A percentile compares a stretch with the other conserved stretches of the same genome.
Evolutionary conservation across 1,140 invertebrate genomes (phyloP).

Genomic region (Brachionus koreanus): DNA sequence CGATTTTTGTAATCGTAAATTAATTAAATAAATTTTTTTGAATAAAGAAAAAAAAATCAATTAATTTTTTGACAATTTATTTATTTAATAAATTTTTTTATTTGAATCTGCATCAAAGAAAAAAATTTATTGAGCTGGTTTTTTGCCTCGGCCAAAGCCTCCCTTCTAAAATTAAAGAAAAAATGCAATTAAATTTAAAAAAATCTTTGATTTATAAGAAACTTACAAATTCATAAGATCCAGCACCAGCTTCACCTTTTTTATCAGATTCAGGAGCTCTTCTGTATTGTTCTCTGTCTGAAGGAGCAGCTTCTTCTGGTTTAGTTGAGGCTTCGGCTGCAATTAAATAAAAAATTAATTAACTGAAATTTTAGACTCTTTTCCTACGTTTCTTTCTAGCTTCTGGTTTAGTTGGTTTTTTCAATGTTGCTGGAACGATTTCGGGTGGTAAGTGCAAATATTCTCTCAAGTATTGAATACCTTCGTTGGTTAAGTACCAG

Average conservation of each 20-base stretch:
- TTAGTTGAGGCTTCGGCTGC: constrained; percentile 6
- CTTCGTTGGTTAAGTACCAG: constrained; percentile 98
- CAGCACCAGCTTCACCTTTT: constrained; percentile 44
- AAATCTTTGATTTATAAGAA: not conserved
- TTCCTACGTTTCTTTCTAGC: not conserved
- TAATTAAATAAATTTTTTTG: too few relatives aligned
- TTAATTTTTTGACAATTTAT: constrained; percentile 26
- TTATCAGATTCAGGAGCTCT: constrained; percentile 42
- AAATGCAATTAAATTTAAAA: not conserved
- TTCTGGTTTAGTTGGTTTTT: constrained; percentile 65
- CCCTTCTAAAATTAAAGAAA: constrained; percentile 8
- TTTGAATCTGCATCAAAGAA: constrained; percentile 14
- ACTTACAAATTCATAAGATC: constrained; percentile 42
- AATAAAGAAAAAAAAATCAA: not conserved
- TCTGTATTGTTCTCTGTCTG: constrained; percentile 43
- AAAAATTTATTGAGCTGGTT: constrained; percentile 37
- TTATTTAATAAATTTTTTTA: constrained; percentile 37
- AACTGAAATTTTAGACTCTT: not conserved
- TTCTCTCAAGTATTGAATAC: constrained; percentile 89
- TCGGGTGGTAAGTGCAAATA: constrained; percentile 94
- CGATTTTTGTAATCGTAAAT: too few relatives aligned
- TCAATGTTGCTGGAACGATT: constrained; percentile 94
- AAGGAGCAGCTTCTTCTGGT: constrained; percentile 14
- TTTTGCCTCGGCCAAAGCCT: constrained; percentile 41
- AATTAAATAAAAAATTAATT: not conserved